These are phyloP conservation scores for Napeogenes sylphis DNA, from an alignment of 2,888 invertebrate genomes.

Conservation along the genomic window DNA sequence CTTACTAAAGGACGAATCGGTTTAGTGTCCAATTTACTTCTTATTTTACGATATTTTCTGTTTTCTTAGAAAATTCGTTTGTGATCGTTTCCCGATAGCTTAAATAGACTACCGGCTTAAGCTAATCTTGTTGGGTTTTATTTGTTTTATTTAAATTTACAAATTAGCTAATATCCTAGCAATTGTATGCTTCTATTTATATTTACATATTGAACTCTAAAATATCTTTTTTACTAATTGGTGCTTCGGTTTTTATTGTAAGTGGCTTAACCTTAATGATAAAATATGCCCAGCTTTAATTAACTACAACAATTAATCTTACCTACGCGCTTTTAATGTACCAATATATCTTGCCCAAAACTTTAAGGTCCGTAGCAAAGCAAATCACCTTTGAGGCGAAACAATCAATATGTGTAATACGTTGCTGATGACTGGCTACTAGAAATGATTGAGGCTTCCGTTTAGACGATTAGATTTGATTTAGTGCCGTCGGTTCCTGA, in stretches of 20 bases:
- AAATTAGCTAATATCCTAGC: slow-evolving; percentile 4
- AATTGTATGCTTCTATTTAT: too few species aligned
- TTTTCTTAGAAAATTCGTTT: slow-evolving; percentile 40
- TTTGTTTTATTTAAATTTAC: not conserved
- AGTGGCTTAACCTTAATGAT: too few species aligned
- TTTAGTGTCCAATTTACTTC: slow-evolving; percentile 50
- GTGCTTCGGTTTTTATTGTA: too few species aligned
- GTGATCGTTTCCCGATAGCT: slow-evolving; percentile 34
- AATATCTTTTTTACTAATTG: too few species aligned
- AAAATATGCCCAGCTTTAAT: too few species aligned
- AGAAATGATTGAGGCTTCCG: slow-evolving; percentile 61
- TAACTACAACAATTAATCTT: not conserved
- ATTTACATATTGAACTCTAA: too few species aligned
- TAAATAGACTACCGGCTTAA: slow-evolving; percentile 20
- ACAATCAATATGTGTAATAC: slow-evolving; percentile 59
- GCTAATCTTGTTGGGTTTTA: slow-evolving; percentile 13
- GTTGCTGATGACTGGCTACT: slow-evolving; percentile 53
- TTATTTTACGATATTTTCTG: slow-evolving; percentile 56
- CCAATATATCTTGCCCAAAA: slow-evolving; percentile 25
- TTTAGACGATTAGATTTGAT: slow-evolving; percentile 61
- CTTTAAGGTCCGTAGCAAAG: slow-evolving; percentile 54
- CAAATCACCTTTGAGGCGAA: slow-evolving; percentile 58
- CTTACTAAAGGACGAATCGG: slow-evolving; percentile 43
- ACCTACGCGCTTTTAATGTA: slow-evolving; percentile 15
- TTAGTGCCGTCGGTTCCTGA: slow-evolving; percentile 43